phyloP scores from a whole-genome alignment of 1,140 invertebrate species.

The Hypothenemus hampei region DNA sequence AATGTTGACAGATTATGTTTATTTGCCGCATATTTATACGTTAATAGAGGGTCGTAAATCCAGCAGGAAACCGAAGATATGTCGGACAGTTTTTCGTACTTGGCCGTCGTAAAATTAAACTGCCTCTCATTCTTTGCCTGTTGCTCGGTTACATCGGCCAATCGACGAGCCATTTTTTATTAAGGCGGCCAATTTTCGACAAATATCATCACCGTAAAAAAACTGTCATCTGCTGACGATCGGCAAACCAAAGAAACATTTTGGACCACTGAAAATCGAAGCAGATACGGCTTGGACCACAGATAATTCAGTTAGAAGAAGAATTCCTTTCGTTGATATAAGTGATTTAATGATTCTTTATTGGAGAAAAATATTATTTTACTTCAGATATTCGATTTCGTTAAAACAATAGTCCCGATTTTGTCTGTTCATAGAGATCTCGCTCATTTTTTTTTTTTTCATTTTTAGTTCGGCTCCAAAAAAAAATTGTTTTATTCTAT shows the following conservation, averaged over 20 bases:
- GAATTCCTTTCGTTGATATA: too few species aligned
- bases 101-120: conserved; percentile 11
- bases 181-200: conserved; percentile 9
- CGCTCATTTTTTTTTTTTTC: too few species aligned
- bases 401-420: too few species aligned
- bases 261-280: conserved; percentile 13
- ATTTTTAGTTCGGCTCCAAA: too few species aligned
- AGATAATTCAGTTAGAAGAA: too few species aligned
- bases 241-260: conserved; percentile 5
- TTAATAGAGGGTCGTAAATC: conserved; percentile 8
- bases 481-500: too few species aligned
- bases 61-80: neutral
- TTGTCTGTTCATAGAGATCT: too few species aligned
- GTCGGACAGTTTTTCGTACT: conserved; percentile 11
- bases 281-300: neutral
- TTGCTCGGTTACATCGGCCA: neutral
- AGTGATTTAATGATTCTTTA: too few species aligned
- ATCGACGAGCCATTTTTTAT: conserved; percentile 14
- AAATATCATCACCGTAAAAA: conserved; percentile 13
- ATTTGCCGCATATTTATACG: conserved; percentile 12
- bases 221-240: conserved; percentile 6
- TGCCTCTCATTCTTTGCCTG: conserved; percentile 1
- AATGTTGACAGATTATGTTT: neutral
- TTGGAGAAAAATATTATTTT: too few species aligned
- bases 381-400: too few species aligned